These are phyloP conservation scores for Cherax quadricarinatus DNA, from an alignment of 1,140 invertebrate species.

Conservation along the genomic window DNA sequence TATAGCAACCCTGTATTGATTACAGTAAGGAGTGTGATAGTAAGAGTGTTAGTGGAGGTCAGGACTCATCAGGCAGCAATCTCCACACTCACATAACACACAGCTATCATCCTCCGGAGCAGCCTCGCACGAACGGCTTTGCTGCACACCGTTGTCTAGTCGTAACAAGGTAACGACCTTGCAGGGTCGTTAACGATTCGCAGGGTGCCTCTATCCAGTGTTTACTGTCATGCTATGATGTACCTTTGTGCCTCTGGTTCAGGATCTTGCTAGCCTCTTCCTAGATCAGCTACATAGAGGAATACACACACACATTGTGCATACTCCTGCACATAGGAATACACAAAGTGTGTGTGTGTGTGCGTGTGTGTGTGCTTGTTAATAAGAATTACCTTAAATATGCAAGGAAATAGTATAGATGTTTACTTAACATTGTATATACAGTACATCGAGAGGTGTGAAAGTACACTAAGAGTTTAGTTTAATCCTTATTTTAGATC, in stretches of 20 bases:
- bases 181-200: constrained; percentile 10
- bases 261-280: neutral
- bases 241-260: neutral
- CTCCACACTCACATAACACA: neutral
- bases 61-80: neutral
- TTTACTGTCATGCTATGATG: constrained; percentile 3
- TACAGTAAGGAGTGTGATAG: neutral
- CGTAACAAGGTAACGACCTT: constrained; percentile 3
- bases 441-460: no score
- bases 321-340: no score
- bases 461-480: no score
- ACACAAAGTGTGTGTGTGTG: no score
- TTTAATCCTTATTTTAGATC: no score
- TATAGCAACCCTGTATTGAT: neutral
- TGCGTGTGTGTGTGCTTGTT: no score
- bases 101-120: neutral
- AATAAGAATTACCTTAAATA: no score
- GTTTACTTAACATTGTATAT: no score
- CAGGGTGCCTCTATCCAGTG: neutral
- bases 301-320: neutral
- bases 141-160: neutral
- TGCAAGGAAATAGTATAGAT: no score
- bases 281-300: neutral
- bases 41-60: neutral
- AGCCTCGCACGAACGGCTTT: neutral